A percentile compares a stretch with the other conserved stretches of the same genome.
These are phyloP conservation scores for Antheraea assamensis DNA, from an alignment of 2,888 invertebrate species.

Conservation along the genomic window DNA sequence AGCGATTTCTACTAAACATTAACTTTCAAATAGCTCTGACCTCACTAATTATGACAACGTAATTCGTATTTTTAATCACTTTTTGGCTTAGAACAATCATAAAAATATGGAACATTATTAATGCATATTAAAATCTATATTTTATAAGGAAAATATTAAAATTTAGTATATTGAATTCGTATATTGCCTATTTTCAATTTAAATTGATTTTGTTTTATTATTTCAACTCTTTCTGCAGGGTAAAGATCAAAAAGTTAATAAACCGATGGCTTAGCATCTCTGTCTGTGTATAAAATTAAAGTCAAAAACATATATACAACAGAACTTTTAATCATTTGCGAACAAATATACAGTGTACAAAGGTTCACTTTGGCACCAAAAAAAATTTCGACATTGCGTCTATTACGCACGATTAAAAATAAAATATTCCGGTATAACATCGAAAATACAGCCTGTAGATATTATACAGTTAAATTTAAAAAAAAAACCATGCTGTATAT, in stretches of 20 bases:
- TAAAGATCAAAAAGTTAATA: background rate
- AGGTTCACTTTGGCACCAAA: constrained; percentile 33
- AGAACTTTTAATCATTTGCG: constrained; percentile 69
- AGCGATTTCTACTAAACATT: background rate
- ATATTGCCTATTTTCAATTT: background rate
- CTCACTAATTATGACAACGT: background rate
- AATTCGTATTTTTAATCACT: background rate
- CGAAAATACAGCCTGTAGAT: background rate
- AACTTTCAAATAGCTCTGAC: background rate
- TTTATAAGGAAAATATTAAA: background rate
- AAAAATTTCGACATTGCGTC: background rate
- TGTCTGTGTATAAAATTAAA: background rate
- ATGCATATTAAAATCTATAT: too few species aligned
- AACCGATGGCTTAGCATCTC: background rate
- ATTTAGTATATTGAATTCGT: background rate
- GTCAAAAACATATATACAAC: constrained; percentile 39
- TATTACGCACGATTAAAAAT: constrained; percentile 3
- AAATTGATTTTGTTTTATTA: background rate
- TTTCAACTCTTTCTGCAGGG: background rate
- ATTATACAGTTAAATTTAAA: background rate
- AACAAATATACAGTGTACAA: constrained; percentile 53
- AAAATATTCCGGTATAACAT: background rate
- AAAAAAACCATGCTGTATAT: too few species aligned
- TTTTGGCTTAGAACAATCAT: background rate
- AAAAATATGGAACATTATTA: background rate